phyloP scores from a whole-genome alignment of 1,140 invertebrate genomes.

The Caenorhabditis latens region DNA sequence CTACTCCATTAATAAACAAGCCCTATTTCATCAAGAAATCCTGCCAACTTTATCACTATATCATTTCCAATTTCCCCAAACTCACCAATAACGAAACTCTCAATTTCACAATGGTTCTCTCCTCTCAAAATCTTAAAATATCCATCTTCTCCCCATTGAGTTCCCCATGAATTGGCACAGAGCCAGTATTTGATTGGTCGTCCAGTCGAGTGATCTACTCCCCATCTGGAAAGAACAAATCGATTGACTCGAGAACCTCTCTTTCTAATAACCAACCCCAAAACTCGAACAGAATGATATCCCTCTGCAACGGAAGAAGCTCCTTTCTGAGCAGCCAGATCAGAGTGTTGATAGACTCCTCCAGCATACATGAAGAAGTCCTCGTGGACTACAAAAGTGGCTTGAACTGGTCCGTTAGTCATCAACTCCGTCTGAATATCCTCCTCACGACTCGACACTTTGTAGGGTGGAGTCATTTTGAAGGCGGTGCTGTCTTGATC shows the following conservation, averaged over 20 bases:
- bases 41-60: too few species aligned
- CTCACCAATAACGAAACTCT: constrained; percentile 84
- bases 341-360: constrained; percentile 85
- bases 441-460: constrained; percentile 79
- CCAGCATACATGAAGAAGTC: constrained; percentile 90
- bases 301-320: constrained; percentile 80
- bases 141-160: constrained; percentile 88
- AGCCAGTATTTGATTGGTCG: constrained; percentile 84
- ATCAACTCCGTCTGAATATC: constrained; percentile 93
- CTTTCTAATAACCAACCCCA: constrained; percentile 81
- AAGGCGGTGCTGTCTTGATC: constrained; percentile 72
- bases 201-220: constrained; percentile 83
- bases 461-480: constrained; percentile 87
- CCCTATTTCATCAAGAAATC: too few species aligned
- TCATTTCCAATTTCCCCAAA: too few species aligned
- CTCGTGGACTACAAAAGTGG: constrained; percentile 88
- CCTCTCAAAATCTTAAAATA: constrained; percentile 87
- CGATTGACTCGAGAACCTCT: not conserved
- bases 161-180: constrained; percentile 90
- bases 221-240: constrained; percentile 82
- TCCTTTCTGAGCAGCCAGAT: constrained; percentile 79
- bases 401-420: constrained; percentile 93
- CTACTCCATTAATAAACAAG: too few species aligned
- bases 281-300: constrained; percentile 89
- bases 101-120: constrained; percentile 87